Conservation (phyloP, 2,113 vertebrate genomes). For the Arizona elegans region DNA sequence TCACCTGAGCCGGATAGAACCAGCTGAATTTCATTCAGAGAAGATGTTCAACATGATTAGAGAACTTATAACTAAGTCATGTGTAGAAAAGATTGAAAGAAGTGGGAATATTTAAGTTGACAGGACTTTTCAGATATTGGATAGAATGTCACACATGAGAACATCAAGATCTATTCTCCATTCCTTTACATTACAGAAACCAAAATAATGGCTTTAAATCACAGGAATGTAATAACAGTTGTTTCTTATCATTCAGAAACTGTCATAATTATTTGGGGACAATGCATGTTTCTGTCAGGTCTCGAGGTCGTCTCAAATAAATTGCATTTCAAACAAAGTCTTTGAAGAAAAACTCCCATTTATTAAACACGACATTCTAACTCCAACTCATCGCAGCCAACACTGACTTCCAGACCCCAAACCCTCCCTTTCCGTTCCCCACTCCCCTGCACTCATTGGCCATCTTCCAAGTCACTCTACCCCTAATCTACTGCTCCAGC, state of each 20-base stretch:
- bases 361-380: too few relatives aligned
- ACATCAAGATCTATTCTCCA: background rate
- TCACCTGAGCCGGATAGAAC: too few relatives aligned
- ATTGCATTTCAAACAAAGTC: too few relatives aligned
- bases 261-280: background rate
- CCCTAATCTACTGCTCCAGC: too few relatives aligned
- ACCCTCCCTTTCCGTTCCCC: too few relatives aligned
- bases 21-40: background rate
- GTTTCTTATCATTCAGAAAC: background rate
- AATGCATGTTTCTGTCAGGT: too few relatives aligned
- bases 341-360: too few relatives aligned
- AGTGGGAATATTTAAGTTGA: background rate
- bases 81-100: background rate
- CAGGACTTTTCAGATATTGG: background rate
- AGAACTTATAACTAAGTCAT: background rate
- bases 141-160: background rate
- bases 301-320: too few relatives aligned
- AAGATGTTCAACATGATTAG: background rate
- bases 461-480: too few relatives aligned
- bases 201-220: background rate
- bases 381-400: too few relatives aligned
- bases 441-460: too few relatives aligned
- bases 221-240: background rate
- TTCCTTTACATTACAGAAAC: background rate
- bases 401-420: too few relatives aligned